phyloP scores from a whole-genome alignment of 1,140 invertebrate genomes.

The Drosophila nigrodunni region DNA sequence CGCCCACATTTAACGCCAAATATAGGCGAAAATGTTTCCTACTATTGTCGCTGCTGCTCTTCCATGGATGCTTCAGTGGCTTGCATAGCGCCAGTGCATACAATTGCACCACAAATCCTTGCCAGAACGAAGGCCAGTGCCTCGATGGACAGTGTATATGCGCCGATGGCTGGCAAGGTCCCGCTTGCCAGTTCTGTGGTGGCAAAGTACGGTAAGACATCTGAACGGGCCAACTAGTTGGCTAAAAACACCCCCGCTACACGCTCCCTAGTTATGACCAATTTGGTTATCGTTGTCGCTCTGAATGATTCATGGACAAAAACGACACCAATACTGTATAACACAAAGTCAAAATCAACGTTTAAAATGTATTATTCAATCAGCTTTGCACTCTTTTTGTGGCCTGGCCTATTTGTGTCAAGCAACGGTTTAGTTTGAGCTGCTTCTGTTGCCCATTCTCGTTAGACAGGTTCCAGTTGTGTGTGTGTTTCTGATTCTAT shows the following conservation, averaged over 20 bases:
- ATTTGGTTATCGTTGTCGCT: slow-evolving; percentile 46
- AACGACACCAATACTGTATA: not conserved
- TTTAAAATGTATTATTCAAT: slow-evolving; percentile 59
- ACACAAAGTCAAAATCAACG: slow-evolving; percentile 29
- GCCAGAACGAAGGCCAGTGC: slow-evolving; percentile 90
- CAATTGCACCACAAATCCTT: slow-evolving; percentile 84
- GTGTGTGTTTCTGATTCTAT: slow-evolving; percentile 1
- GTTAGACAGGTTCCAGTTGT: slow-evolving; percentile 65
- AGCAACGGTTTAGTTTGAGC: slow-evolving; percentile 74
- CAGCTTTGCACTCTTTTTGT: slow-evolving; percentile 47
- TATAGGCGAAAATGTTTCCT: slow-evolving; percentile 83
- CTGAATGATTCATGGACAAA: slow-evolving; percentile 34
- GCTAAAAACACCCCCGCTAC: not conserved
- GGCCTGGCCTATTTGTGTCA: slow-evolving; percentile 74
- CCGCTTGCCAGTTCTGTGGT: slow-evolving; percentile 94
- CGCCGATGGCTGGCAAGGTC: slow-evolving; percentile 95
- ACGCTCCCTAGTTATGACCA: not conserved
- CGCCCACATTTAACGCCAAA: slow-evolving; percentile 82
- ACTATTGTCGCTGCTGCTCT: slow-evolving; percentile 69
- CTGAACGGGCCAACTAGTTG: slow-evolving; percentile 12
- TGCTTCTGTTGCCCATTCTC: slow-evolving; percentile 56
- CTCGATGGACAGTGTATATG: slow-evolving; percentile 93
- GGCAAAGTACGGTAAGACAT: slow-evolving; percentile 94
- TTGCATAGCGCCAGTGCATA: slow-evolving; percentile 75
- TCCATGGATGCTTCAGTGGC: slow-evolving; percentile 75